Percentiles rank a stretch among this genome's conserved stretches.
Conservation (phyloP, 2,113 vertebrate species). For the Corythaeola cristata region DNA sequence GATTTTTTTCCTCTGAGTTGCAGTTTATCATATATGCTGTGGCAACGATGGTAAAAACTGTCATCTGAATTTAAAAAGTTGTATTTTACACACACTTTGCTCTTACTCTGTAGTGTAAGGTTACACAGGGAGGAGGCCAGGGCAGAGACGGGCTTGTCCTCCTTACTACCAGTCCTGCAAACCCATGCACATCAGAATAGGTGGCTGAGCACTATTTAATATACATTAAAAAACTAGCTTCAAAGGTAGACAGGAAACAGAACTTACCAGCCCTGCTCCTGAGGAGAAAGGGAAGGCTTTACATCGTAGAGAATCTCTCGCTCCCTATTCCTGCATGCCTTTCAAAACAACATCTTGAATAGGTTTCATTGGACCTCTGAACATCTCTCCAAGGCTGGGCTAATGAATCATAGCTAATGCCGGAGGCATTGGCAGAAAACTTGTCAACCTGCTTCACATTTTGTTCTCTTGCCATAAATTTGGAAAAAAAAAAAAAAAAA, state of each 20-base stretch:
- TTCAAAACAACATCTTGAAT: not conserved
- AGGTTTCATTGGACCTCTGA: not conserved
- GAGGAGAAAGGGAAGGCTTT: not conserved
- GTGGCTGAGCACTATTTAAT: not conserved
- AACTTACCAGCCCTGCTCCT: not conserved
- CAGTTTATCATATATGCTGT: not conserved
- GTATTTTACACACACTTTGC: not conserved
- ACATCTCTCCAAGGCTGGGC: not conserved
- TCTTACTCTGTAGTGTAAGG: not conserved
- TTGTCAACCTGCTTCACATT: not conserved
- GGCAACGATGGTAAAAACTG: not conserved
- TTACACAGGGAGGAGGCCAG: not conserved
- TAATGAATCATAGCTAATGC: not conserved
- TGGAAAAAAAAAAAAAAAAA: too few species aligned
- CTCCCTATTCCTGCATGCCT: not conserved
- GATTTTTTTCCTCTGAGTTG: not conserved
- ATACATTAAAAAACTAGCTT: not conserved
- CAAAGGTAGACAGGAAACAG: slow-evolving; percentile 6
- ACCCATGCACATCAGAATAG: not conserved
- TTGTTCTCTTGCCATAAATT: not conserved
- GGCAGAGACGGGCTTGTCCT: not conserved
- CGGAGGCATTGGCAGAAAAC: not conserved
- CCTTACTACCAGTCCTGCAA: not conserved
- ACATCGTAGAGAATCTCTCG: not conserved
- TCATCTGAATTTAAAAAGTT: not conserved